phyloP scores from a whole-genome alignment of 2,888 invertebrate genomes.

The Furcula furcula region DNA sequence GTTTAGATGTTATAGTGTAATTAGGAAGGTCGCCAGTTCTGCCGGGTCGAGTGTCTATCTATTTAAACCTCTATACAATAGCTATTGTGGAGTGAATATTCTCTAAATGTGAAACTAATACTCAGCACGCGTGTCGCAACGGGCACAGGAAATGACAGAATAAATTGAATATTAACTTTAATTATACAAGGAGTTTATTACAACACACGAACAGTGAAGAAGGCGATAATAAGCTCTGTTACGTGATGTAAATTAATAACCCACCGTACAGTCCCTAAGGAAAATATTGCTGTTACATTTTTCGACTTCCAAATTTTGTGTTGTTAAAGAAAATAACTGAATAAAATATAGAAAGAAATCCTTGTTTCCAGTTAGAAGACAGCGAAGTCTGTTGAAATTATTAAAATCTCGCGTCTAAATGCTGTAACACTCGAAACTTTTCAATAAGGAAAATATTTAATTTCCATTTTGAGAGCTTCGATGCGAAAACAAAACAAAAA shows the following conservation, averaged over 20 bases:
- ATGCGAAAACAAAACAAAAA: slow-evolving; percentile 51
- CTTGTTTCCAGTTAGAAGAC: slow-evolving; percentile 30
- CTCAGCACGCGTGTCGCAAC: slow-evolving; percentile 18
- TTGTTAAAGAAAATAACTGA: slow-evolving; percentile 17
- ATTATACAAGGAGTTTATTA: slow-evolving; percentile 22
- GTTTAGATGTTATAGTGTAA: slow-evolving; percentile 58
- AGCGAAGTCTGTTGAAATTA: slow-evolving; percentile 55
- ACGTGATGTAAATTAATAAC: slow-evolving; percentile 20
- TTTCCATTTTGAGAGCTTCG: slow-evolving; percentile 57
- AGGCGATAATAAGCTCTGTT: slow-evolving; percentile 15
- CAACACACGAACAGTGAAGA: slow-evolving; percentile 17
- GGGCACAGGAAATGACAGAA: slow-evolving; percentile 28
- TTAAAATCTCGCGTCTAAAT: slow-evolving; percentile 56
- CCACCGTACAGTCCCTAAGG: slow-evolving; percentile 6
- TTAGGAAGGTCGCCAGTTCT: slow-evolving; percentile 48
- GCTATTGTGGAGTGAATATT: slow-evolving; percentile 34
- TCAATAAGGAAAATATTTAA: slow-evolving; percentile 69
- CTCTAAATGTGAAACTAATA: slow-evolving; percentile 33
- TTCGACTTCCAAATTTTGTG: slow-evolving; percentile 14
- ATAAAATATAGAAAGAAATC: slow-evolving; percentile 22
- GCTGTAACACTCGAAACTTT: slow-evolving; percentile 59
- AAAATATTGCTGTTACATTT: slow-evolving; percentile 12
- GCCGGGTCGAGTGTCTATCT: slow-evolving; percentile 31
- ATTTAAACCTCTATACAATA: slow-evolving; percentile 30
- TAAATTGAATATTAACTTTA: slow-evolving; percentile 26